Percentiles rank a stretch among this genome's conserved stretches.
Evolutionary conservation across 1,140 invertebrate genomes (phyloP).

Genomic region (Bathynomus jamesi): DNA sequence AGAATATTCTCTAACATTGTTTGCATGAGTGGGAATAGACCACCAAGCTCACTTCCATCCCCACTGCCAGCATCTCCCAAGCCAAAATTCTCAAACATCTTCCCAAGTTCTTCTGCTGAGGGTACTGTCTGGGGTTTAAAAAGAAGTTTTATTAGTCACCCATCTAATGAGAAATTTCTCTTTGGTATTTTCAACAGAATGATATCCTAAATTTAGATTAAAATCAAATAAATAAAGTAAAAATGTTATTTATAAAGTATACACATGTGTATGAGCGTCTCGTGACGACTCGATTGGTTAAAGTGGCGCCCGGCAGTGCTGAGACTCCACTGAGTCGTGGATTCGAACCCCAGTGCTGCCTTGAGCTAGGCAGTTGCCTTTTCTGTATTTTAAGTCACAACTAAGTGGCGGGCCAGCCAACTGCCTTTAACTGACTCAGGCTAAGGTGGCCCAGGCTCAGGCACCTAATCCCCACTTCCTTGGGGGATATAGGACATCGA

Average conservation of each 20-base stretch:
- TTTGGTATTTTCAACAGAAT: not conserved
- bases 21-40: constrained; percentile 32
- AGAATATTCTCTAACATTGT: constrained; percentile 34
- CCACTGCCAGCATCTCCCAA: constrained; percentile 1
- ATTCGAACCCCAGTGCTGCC: no score
- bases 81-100: constrained; percentile 29
- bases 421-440: no score
- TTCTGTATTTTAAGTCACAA: no score
- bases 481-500: no score
- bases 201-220: not conserved
- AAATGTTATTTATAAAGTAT: not conserved
- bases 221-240: not conserved
- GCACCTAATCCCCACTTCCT: no score
- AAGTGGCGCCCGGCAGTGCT: no score
- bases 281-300: no score
- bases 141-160: not conserved
- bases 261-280: not conserved
- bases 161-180: not conserved
- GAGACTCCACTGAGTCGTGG: no score
- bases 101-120: constrained; percentile 25
- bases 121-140: constrained; percentile 13
- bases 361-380: no score
- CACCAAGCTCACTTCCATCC: constrained; percentile 16
- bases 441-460: no score
- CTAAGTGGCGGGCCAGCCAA: no score